Base-by-base conservation (phyloP, 2,888 invertebrate genomes). In the Cinara cedri region DNA sequence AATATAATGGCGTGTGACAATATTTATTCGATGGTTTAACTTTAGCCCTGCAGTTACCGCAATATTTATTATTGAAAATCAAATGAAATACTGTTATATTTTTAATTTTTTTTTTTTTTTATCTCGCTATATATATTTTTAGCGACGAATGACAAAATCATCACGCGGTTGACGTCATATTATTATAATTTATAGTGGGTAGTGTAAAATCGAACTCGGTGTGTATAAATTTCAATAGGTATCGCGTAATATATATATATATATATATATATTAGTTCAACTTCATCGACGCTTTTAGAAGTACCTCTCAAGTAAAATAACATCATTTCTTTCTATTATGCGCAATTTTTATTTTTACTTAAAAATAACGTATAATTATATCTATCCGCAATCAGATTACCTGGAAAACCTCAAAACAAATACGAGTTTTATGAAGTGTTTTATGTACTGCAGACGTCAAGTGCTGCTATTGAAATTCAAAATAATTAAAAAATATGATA, bases 261-360 rank as follows among this genome's bases (percentile, higher is more conserved):
- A 46, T 46, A 46, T 6, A 34, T 34, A 34, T 34, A 34, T 34
- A 34, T 34, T 3, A 54, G 19, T 54, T 54, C 19, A 19, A 54
- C 19, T 19, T 19, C 19, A 70, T 70, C 54, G 54, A 54, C 54
- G 70, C 4, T 21, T 54, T 70, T 55, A 70, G 70, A 71, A 70
- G 70, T 16, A 24, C 57, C 44, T 46, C 71, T 72, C 14, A 16
- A 72, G n/a, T 72, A 57, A 57, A 72, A 72, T 57, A 72, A 57
- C 21, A 72, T 46, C 9, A 3, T 66, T 24, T 46, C 19, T 24
- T n/a, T 10, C 3, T 26, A 26, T 24, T 60, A n/a, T 60, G 6
- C 34, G 3, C 34, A 34, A 6, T 34, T n/a, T n/a, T n/a, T n/a
- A n/a, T n/a, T n/a, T n/a, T n/a, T n/a, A n/a, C n/a, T n/a, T n/a